These are phyloP conservation scores for Hyaena hyaena DNA, from an alignment of 2,113 vertebrate genomes.

Conservation along the genomic window DNA sequence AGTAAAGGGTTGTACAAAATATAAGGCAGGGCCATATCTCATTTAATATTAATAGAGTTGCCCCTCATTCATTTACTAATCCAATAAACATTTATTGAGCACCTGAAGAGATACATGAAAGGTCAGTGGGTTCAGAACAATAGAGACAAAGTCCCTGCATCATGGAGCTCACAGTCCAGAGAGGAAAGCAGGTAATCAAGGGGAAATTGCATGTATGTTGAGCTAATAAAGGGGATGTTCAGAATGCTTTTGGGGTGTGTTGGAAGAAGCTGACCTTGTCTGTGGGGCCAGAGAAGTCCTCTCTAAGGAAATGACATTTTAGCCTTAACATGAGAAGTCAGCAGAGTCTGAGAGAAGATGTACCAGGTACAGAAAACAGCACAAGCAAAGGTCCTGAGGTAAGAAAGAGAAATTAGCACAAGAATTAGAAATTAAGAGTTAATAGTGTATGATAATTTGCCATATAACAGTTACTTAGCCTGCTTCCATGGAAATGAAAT, in stretches of 20 bases:
- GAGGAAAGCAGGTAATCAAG: neutral
- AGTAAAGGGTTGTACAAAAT: neutral
- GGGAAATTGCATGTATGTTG: neutral
- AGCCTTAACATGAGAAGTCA: neutral
- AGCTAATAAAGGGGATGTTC: constrained; percentile 31
- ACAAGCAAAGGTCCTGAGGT: constrained; percentile 3
- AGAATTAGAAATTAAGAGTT: neutral
- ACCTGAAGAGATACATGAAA: neutral
- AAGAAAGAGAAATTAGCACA: neutral
- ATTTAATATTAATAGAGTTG: neutral
- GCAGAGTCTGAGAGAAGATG: neutral
- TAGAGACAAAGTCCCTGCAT: neutral
- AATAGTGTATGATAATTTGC: neutral
- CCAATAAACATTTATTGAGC: neutral
- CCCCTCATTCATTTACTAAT: neutral
- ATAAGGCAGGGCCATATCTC: neutral
- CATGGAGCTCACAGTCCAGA: neutral
- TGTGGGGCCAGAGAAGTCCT: neutral
- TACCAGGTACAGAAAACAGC: neutral
- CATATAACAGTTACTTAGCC: neutral
- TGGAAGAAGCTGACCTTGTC: constrained; percentile 15
- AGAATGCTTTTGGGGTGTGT: neutral
- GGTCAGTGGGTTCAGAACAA: neutral
- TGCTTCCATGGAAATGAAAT: neutral
- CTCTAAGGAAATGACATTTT: constrained; percentile 12